These are phyloP conservation scores for Phataginus tetradactyla DNA, from an alignment of 2,797 vertebrate species.

Conservation along the genomic window DNA sequence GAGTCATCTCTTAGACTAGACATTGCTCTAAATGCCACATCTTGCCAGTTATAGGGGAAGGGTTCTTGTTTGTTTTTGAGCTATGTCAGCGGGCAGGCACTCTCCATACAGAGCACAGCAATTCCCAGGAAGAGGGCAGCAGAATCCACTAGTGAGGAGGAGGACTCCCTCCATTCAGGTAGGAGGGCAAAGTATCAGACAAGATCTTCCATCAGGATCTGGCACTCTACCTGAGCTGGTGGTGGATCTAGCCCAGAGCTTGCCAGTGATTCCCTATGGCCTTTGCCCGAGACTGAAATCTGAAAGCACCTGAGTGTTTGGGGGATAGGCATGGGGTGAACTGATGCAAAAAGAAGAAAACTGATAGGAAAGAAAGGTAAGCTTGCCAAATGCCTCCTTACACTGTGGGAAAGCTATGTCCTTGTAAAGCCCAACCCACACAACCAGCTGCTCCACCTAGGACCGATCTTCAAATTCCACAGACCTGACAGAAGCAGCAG, in stretches of 20 bases:
- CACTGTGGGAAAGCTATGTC: constrained; percentile 34
- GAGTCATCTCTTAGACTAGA: constrained; percentile 56
- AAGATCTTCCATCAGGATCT: constrained; percentile 29
- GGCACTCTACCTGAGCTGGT: constrained; percentile 53
- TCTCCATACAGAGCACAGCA: constrained; percentile 51
- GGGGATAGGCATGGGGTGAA: background rate
- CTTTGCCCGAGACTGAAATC: constrained; percentile 71
- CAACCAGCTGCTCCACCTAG: constrained; percentile 23
- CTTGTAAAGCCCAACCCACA: background rate
- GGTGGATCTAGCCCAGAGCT: constrained; percentile 45
- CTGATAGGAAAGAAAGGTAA: constrained; percentile 53
- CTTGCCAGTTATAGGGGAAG: constrained; percentile 58
- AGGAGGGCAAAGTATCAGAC: constrained; percentile 13
- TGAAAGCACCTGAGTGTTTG: constrained; percentile 80
- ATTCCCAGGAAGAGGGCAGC: constrained; percentile 42
- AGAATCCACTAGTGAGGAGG: constrained; percentile 14
- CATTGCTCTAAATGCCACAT: constrained; percentile 47
- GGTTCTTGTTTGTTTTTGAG: constrained; percentile 59
- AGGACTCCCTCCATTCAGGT: constrained; percentile 1
- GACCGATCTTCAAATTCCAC: background rate
- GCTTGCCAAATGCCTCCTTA: constrained; percentile 67
- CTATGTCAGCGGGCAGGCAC: constrained; percentile 56
- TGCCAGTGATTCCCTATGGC: constrained; percentile 58
- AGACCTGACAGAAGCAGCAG: background rate
- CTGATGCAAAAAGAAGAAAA: constrained; percentile 46